Base-by-base conservation (phyloP, 2,888 invertebrate species). In the Eurytoma adleriae region DNA sequence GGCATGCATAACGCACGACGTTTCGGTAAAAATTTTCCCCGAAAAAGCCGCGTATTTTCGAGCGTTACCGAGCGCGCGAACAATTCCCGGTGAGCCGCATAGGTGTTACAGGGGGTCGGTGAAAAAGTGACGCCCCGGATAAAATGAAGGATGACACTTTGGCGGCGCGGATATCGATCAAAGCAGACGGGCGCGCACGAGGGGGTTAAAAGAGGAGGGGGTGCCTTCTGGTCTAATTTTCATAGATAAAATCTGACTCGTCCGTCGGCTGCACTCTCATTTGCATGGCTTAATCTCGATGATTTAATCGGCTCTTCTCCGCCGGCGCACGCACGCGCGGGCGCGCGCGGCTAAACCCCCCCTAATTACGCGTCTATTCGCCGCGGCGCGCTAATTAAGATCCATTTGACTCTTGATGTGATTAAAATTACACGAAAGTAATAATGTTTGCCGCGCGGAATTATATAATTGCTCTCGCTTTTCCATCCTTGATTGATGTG, bases 231-330 rank as follows among this genome's bases (percentile, higher is more conserved):
- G 48, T 57, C 80, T 72, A 80, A 77, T 77, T 80, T 77, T 57
- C 77, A 77, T 77, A 73, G 77, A 80, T 77, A 77, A 77, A 80
- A 80, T 80, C 80, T 73, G 73, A 73, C 64, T 80, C 64, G 52
- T 20, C 57, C 12, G 48, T 14, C 72, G 20, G 52, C 7, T 61
- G 64, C 62, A 67, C 68, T 69, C 62, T 72, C 67, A 72, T 80
- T 80, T 80, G 54, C 79, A 57, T 62, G 48, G 30, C 40, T 30
- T 20, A 64, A 75, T 40, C 67, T 64, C 56, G 64, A 73, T 77
- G 73, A 73, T 80, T 80, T 64, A 80, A 72, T 80, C 72, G 68
- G 16, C 4, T 40, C 14, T 7, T 62, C 10, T 24, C 24, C 27
- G 27, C 40, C 18, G 40, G 40, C 59, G n/a, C 57, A 61, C 62